Evolutionary conservation across 1,140 invertebrate species (phyloP).

Genomic region (Aradophagus sp.): DNA sequence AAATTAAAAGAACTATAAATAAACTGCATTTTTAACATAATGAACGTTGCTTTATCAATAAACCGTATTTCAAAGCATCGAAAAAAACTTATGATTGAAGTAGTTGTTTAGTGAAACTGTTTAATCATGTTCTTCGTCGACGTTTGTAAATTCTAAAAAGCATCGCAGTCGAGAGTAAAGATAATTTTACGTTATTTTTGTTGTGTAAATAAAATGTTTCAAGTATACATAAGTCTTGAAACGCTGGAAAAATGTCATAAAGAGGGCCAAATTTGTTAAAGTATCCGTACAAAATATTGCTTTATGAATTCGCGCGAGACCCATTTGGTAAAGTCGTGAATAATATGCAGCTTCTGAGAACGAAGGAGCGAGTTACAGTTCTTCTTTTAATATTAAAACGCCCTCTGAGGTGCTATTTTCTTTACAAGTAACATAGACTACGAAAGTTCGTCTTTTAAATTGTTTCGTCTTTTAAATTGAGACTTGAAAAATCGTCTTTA

Average conservation of each 20-base stretch:
- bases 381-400: constrained; percentile 57
- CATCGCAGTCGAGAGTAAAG: constrained; percentile 41
- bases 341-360: constrained; percentile 72
- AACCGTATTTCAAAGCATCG: no score
- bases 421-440: no score
- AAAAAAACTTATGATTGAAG: no score
- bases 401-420: constrained; percentile 54
- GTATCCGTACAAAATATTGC: constrained; percentile 71
- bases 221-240: constrained; percentile 56
- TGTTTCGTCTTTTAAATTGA: constrained; percentile 56
- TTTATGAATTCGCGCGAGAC: constrained; percentile 74
- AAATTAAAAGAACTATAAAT: no score
- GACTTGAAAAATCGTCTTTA: no score
- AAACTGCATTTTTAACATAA: no score
- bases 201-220: constrained; percentile 50
- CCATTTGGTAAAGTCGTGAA: constrained; percentile 68
- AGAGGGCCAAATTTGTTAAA: constrained; percentile 63
- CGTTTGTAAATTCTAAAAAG: no score
- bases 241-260: constrained; percentile 71
- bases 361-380: constrained; percentile 60
- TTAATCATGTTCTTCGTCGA: no score
- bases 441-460: constrained; percentile 52
- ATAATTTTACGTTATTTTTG: constrained; percentile 55
- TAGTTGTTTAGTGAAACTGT: no score
- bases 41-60: no score